Percentiles rank a stretch among this genome's conserved stretches.
Conservation (phyloP, 2,113 vertebrate species). For the Thunnus maccoyii region DNA sequence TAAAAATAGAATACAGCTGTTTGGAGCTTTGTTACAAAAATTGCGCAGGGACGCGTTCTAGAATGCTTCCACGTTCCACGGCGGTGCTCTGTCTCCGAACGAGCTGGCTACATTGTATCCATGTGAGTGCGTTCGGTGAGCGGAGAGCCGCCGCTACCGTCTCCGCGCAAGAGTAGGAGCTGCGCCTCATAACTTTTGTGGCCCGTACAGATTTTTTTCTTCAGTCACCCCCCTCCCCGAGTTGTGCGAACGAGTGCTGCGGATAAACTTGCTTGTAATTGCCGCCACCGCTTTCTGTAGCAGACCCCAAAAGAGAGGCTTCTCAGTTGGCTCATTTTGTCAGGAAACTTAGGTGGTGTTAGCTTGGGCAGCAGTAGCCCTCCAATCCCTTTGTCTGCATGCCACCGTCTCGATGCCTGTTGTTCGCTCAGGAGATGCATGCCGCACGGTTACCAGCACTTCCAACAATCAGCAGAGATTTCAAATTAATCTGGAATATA, state of each 20-base stretch:
- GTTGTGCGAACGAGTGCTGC: background rate
- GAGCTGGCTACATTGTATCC: slow-evolving; percentile 35
- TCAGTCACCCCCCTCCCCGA: background rate
- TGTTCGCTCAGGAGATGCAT: slow-evolving; percentile 56
- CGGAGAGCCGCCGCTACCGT: background rate
- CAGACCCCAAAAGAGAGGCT: background rate
- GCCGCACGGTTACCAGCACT: slow-evolving; percentile 22
- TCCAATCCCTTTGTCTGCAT: slow-evolving; percentile 77
- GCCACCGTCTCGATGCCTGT: slow-evolving; percentile 69
- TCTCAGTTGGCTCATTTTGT: background rate
- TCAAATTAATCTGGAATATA: background rate
- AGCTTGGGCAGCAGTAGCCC: slow-evolving; percentile 63
- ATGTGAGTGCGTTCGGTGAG: slow-evolving; percentile 10
- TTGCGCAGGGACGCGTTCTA: slow-evolving; percentile 14
- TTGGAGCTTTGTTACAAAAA: slow-evolving; percentile 60
- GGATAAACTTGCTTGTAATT: background rate
- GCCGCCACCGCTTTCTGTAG: background rate
- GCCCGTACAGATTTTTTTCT: slow-evolving; percentile 46
- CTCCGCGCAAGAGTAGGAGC: slow-evolving; percentile 20
- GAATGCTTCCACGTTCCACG: slow-evolving; percentile 2
- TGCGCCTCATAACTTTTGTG: slow-evolving; percentile 70
- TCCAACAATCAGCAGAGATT: background rate
- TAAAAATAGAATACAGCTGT: slow-evolving; percentile 73
- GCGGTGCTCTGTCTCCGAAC: background rate
- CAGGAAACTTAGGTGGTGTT: slow-evolving; percentile 43